A percentile compares a stretch with the other conserved stretches of the same genome.
phyloP scores from a whole-genome alignment of 2,797 vertebrate genomes.

The Mycteria americana region DNA sequence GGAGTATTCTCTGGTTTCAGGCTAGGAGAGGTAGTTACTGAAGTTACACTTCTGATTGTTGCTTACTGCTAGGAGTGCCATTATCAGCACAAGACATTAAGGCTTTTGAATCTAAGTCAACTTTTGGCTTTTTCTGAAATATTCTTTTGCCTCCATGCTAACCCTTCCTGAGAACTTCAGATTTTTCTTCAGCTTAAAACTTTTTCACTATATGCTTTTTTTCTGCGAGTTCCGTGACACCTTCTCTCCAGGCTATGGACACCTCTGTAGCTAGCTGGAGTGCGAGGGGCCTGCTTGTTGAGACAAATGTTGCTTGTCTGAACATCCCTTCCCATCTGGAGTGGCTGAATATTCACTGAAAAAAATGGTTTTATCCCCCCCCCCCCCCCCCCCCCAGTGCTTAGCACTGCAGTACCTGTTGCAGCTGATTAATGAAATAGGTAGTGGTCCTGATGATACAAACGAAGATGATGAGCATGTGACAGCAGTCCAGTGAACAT shows the following conservation, averaged over 20 bases:
- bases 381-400: too few species aligned
- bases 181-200: neutral
- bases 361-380: neutral
- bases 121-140: neutral
- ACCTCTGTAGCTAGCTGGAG: neutral
- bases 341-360: neutral
- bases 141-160: neutral
- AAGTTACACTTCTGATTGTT: neutral
- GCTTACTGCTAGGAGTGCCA: neutral
- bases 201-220: neutral
- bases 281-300: fast-evolving
- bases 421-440: neutral
- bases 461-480: neutral
- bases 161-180: neutral
- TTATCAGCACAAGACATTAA: neutral
- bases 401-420: neutral
- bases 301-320: neutral
- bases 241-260: neutral
- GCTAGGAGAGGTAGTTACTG: neutral
- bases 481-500: neutral
- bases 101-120: neutral
- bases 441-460: neutral
- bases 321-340: neutral
- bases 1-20: neutral
- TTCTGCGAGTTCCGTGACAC: neutral